Evolutionary conservation across 2,888 invertebrate genomes (phyloP), one percentile per base, ranked within the genome.

Genomic region (Anaspis maculata): DNA sequence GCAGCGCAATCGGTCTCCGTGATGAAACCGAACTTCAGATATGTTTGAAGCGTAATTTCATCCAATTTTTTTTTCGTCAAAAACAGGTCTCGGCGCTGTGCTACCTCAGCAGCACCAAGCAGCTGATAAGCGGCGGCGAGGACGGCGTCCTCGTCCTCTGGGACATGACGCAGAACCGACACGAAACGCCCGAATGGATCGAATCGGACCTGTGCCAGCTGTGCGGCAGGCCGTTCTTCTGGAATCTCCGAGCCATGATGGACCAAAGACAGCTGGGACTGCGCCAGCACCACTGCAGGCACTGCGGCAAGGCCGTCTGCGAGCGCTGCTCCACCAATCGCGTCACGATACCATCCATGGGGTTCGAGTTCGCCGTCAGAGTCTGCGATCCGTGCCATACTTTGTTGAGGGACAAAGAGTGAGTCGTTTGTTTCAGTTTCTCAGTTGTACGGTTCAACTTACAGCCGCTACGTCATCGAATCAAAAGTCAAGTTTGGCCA

Each of bases 231-330:
- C 98, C 98, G 13, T 98, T 98, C 70, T 97, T 97, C 68, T 98
- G 98, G 98, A 99, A 99, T 67, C 76, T 98, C 30, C 78, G 88
- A 43, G 91, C 90, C 7, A 98, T 99, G 96, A 92, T 97, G 87
- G 92, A 96, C 66, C 89, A 89, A 67, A 83, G 89, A 57, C 91
- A 89, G 60, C 71, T 97, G 32, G 91, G 91, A 41, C 74, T 90
- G 13, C 80, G 95, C 32, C 89, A 90, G 61, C 89, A 90, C 67
- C 89, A 89, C 67, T 91, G 90, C 59, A 79, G 90, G 32, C 79
- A 86, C 66, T 98, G 97, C 68, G 98, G 98, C 25, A 83, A 85
- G 62, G 97, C 98, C 9, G 82, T 94, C 32, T 98, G 98, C 68
- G 91, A 88, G 58, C 74, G 78, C 47, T 99, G 98, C 65, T 91